Conservation (phyloP, 2,797 vertebrate genomes). For the Malacoraja senta region DNA sequence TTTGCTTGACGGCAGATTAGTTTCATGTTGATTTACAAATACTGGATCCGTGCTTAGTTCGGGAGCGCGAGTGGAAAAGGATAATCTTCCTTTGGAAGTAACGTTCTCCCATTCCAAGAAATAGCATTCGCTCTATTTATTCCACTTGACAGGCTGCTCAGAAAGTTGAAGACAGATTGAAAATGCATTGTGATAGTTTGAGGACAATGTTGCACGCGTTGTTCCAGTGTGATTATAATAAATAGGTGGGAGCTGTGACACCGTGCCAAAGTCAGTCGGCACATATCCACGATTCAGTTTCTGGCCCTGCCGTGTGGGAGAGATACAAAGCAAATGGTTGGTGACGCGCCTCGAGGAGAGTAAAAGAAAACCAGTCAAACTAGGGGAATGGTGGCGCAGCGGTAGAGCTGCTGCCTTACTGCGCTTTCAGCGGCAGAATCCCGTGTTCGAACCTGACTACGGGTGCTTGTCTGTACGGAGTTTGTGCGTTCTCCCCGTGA, state of each 20-base stretch:
- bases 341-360: neutral
- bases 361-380: neutral
- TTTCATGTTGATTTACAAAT: constrained; percentile 23
- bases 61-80: neutral
- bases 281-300: neutral
- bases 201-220: neutral
- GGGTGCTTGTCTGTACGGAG: too few relatives aligned
- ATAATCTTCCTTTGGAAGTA: neutral
- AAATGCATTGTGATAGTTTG: neutral
- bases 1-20: neutral
- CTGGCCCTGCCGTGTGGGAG: neutral
- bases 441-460: too few relatives aligned
- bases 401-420: too few relatives aligned
- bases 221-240: neutral
- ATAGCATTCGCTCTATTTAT: neutral
- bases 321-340: neutral
- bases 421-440: too few relatives aligned
- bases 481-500: too few relatives aligned
- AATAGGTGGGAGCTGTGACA: neutral
- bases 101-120: neutral
- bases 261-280: neutral
- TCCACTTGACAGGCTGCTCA: neutral
- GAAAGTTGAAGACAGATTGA: neutral
- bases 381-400: neutral
- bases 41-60: neutral